Evolutionary conservation across 2,113 vertebrate genomes (phyloP).

Genomic region (Tachuris rubrigastra): DNA sequence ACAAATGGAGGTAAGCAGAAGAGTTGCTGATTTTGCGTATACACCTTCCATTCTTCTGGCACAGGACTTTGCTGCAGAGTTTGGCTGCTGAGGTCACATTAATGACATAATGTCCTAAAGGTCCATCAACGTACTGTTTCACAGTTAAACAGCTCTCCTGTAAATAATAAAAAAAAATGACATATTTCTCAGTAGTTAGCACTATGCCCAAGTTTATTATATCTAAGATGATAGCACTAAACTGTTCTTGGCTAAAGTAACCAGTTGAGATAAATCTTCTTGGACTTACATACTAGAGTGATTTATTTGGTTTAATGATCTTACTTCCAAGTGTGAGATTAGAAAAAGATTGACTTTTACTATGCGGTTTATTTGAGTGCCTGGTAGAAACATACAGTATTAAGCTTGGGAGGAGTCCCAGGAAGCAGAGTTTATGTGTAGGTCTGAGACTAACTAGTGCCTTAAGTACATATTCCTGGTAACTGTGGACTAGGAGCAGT

Average conservation of each 20-base stretch:
- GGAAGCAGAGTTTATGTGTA: not conserved
- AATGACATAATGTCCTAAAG: constrained; percentile 84
- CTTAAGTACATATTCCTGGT: not conserved
- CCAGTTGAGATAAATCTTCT: not conserved
- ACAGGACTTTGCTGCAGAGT: constrained; percentile 87
- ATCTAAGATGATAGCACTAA: not conserved
- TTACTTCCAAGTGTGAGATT: not conserved
- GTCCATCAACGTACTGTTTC: constrained; percentile 81
- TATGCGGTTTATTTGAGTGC: not conserved
- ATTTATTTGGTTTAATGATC: not conserved
- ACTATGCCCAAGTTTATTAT: not conserved
- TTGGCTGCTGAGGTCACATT: constrained; percentile 90
- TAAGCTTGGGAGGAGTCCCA: not conserved
- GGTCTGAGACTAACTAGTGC: not conserved
- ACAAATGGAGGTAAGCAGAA: constrained; percentile 81
- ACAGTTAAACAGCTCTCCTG: constrained; percentile 85
- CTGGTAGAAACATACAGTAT: not conserved
- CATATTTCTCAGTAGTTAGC: not conserved
- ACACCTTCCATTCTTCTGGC: constrained; percentile 87
- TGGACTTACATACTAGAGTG: not conserved
- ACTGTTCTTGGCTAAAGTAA: not conserved
- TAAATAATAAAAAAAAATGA: not conserved
- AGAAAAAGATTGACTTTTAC: not conserved
- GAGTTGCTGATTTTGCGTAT: constrained; percentile 80
- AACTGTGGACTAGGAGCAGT: not conserved